Base-by-base conservation (phyloP, 64 coral and sea anemone genomes). In the Dendronephthya gigantea region DNA sequence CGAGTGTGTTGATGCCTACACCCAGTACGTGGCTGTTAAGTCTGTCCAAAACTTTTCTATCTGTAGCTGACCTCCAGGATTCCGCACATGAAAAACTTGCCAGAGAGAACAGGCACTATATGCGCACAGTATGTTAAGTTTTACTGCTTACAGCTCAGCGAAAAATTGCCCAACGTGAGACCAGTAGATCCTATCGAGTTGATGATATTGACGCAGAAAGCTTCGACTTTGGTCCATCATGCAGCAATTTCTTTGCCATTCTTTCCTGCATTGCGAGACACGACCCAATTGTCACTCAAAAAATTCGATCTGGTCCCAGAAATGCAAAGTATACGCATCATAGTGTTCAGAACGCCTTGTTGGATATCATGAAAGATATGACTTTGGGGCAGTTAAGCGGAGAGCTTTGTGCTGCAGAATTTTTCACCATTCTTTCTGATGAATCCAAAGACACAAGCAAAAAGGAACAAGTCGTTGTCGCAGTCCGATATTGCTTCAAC, bases 271-370 rank as follows among this genome's bases (percentile, higher is more conserved):
- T 70, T 25, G 66, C 9, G 66, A 70, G 30, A 70, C 66, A 70
- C 66, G 27, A 70, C 66, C 66, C 66, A 70, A n/a, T 70, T 70
- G 66, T 70, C 30, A n/a, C 66, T 70, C 9, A 70, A 70, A 70
- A n/a, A 70, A 70, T 70, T 32, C 66, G 66, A 70, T 70, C 66
- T 70, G 66, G 66, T 70, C 66, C 66, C 66, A 32, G 66, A n/a
- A 8, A 70, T 70, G 66, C 66, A 32, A 70, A 70, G 30, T 70
- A 70, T 70, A 70, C 66, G 9, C 66, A 70, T 32, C 66, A 70
- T 32, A 70, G 66, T 70, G 66, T 32, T 32, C n/a, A 70, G 66
- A 70, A 8, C 66, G 66, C 30, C 66, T 70, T 70, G 66, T 32
- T 70, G 8, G 8, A 11, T 25, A 70, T 70, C n/a, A 70, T 70